These are phyloP conservation scores for Gastrophysa polygoni DNA, from an alignment of 2,888 invertebrate genomes.

Conservation along the genomic window DNA sequence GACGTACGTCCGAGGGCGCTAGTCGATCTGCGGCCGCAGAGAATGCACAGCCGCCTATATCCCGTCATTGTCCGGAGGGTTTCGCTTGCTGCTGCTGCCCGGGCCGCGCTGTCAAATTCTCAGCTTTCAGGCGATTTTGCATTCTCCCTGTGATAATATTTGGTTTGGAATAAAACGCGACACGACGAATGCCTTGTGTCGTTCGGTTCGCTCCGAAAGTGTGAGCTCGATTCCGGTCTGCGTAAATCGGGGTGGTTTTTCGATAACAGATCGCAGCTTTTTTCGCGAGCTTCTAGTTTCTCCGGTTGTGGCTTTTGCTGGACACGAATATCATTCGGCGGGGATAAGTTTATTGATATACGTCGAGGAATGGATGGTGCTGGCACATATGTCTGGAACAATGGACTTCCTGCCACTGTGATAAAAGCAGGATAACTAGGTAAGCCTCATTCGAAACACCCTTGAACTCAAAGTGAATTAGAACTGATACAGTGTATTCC, in stretches of 20 bases:
- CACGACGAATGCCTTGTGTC: neutral
- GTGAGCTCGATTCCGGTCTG: too few species aligned
- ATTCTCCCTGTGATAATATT: slow-evolving; percentile 35
- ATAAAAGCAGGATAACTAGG: slow-evolving; percentile 28
- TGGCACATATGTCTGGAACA: slow-evolving; percentile 7
- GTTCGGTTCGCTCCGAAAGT: slow-evolving; percentile 9
- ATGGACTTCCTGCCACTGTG: slow-evolving; percentile 20
- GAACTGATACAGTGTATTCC: too few species aligned
- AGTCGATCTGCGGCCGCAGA: slow-evolving; percentile 34
- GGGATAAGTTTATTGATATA: neutral
- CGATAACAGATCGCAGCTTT: neutral
- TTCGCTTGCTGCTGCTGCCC: slow-evolving; percentile 43
- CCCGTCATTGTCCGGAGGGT: slow-evolving; percentile 23
- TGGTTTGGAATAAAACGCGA: slow-evolving; percentile 30
- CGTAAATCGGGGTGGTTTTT: slow-evolving; percentile 11
- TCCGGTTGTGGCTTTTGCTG: neutral
- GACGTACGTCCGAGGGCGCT: slow-evolving; percentile 44
- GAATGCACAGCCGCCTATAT: slow-evolving; percentile 24
- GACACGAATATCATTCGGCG: neutral
- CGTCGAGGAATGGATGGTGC: slow-evolving; percentile 18
- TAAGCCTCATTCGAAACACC: too few species aligned
- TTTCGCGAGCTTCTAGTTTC: slow-evolving; percentile 7
- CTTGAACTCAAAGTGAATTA: too few species aligned
- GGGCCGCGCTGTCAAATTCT: slow-evolving; percentile 49
- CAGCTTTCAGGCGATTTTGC: slow-evolving; percentile 43